Evolutionary conservation across 1,140 invertebrate species (phyloP).

Genomic region (Camponotus vicinus): DNA sequence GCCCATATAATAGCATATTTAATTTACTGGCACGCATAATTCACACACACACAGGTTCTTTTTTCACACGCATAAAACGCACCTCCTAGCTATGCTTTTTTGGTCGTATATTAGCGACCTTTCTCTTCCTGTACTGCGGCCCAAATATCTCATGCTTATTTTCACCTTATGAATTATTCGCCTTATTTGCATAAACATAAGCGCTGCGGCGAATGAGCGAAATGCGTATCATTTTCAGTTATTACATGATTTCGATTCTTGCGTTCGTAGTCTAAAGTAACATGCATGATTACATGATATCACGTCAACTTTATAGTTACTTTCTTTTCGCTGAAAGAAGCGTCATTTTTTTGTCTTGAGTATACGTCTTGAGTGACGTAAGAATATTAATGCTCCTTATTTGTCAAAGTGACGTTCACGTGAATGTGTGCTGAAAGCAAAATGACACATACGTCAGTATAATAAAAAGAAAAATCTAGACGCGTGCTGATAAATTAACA

Average conservation of each 20-base stretch:
- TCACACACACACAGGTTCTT: not conserved
- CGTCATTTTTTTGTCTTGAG: not conserved
- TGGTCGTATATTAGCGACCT: not conserved
- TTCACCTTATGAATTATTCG: slow-evolving; percentile 45
- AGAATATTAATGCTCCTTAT: slow-evolving; percentile 34
- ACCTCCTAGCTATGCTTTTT: not conserved
- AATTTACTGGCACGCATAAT: not conserved
- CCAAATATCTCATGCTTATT: slow-evolving; percentile 42
- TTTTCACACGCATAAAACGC: not conserved
- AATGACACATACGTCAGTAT: slow-evolving; percentile 17
- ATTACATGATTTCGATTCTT: not conserved
- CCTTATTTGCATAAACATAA: not conserved
- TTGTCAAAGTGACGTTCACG: slow-evolving; percentile 31
- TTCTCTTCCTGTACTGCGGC: not conserved
- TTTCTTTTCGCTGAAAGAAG: slow-evolving; percentile 41
- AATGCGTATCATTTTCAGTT: slow-evolving; percentile 11
- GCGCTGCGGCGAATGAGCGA: not conserved
- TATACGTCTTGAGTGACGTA: slow-evolving; percentile 5
- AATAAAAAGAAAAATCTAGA: slow-evolving; percentile 3
- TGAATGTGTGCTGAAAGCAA: slow-evolving; percentile 44
- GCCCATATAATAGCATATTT: not conserved
- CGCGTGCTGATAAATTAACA: not conserved
- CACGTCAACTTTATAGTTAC: slow-evolving; percentile 4
- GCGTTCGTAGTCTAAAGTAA: slow-evolving; percentile 4
- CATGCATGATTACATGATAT: too few relatives aligned